A percentile compares a stretch with the other conserved stretches of the same genome.
These are phyloP conservation scores for Capreolus pygargus DNA, from an alignment of 2,113 vertebrate species.

Conservation along the genomic window DNA sequence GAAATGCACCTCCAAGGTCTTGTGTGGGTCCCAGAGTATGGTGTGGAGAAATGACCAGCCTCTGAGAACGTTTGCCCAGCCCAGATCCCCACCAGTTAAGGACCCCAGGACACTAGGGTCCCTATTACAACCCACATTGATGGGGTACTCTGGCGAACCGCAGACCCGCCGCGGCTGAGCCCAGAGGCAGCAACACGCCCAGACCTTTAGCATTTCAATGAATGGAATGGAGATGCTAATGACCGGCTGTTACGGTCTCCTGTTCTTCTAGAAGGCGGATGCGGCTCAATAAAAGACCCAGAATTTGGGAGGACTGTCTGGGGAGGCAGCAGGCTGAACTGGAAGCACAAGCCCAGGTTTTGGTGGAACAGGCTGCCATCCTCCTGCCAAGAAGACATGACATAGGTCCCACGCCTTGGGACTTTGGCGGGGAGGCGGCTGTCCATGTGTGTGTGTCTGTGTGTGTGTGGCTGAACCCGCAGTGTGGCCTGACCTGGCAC, in stretches of 20 bases:
- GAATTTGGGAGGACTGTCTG: rapidly evolving
- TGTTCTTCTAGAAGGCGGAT: rapidly evolving
- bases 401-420: rapidly evolving
- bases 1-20: rapidly evolving
- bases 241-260: rapidly evolving
- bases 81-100: rapidly evolving
- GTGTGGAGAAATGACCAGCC: too few species aligned
- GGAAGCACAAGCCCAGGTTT: not conserved
- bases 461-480: rapidly evolving
- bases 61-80: rapidly evolving
- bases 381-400: rapidly evolving
- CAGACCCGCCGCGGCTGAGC: rapidly evolving
- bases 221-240: not conserved
- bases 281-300: not conserved
- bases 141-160: rapidly evolving
- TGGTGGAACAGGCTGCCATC: rapidly evolving
- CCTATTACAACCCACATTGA: rapidly evolving
- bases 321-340: rapidly evolving
- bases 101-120: too few species aligned
- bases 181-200: rapidly evolving
- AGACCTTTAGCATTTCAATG: not conserved
- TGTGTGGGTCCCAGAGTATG: rapidly evolving
- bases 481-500: rapidly evolving
- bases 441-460: rapidly evolving
- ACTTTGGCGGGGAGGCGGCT: rapidly evolving